Evolutionary conservation across 1,140 invertebrate species (phyloP), one percentile per base, ranked within the genome.

Genomic region (Steinernema feltiae): DNA sequence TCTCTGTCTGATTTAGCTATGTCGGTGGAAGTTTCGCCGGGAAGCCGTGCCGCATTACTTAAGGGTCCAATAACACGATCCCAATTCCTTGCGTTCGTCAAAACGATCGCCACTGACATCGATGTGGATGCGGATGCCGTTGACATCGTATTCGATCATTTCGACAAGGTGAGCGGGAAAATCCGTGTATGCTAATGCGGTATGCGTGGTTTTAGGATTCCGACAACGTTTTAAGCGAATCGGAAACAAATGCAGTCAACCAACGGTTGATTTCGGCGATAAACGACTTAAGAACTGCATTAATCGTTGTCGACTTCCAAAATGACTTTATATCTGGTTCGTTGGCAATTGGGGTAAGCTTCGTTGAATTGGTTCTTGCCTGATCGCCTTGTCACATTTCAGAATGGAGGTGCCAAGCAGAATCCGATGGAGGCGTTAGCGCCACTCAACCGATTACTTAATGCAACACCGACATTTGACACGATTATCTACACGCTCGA

Each of bases 251-350:
- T 3, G 12, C 53, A 63, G 53, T 63, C 53, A 63, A 63, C 53
- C 53, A 27, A 63, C 15, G 15, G 15, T 3, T 63, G 53, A 63
- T 63, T 63, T 63, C 53, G 53, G 53, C 53, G 53, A 63, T 63
- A n/a, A 63, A 63, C 53, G 53, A 63, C 53, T n/a, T 63, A 63
- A 63, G 53, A 27, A 63, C 53, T 63, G 94, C 92, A n/a, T 92
- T 98, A 84, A 88, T 98, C 31, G 91, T 98, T 76, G 93, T 98
- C 70, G 96, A 98, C 88, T 94, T 98, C 1, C 96, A 98, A 88
- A 97, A 98, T 88, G 96, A 98, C 88, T 98, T 98, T 88, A 96
- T 98, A 83, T 91, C 91, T 74, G 96, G 96, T 69, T 93, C 93
- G 17, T 90, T 98, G 71, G 92, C 96, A 82, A 92, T 98, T 82